Evolutionary conservation across 1,140 invertebrate species (phyloP).

Genomic region (Leucophenga varia): DNA sequence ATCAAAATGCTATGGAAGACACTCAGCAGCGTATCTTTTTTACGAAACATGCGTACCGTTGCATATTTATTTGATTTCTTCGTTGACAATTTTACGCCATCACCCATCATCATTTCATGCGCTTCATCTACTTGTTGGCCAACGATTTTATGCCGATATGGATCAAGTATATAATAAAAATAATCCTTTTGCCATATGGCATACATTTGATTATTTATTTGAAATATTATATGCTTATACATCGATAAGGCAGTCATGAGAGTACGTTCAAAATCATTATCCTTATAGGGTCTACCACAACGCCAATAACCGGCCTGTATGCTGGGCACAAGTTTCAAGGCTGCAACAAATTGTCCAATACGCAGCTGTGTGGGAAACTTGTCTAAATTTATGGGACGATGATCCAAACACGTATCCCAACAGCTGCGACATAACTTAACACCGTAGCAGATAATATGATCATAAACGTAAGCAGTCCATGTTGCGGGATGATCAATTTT

Average conservation of each 20-base stretch:
- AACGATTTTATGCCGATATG: slow-evolving; percentile 36
- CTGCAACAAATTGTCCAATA: slow-evolving; percentile 35
- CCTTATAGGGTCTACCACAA: slow-evolving; percentile 8
- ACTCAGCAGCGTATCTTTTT: slow-evolving; percentile 24
- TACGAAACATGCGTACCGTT: slow-evolving; percentile 45
- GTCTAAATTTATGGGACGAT: slow-evolving; percentile 21
- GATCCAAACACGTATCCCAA: slow-evolving; percentile 25
- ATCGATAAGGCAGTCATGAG: slow-evolving; percentile 14
- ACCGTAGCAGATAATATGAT: slow-evolving; percentile 41
- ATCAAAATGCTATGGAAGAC: slow-evolving; percentile 40
- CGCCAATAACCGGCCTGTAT: slow-evolving; percentile 28
- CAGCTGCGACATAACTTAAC: slow-evolving; percentile 35
- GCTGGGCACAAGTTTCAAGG: slow-evolving; percentile 20
- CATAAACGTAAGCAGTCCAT: slow-evolving; percentile 33
- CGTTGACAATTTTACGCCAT: slow-evolving; percentile 21
- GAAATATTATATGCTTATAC: slow-evolving; percentile 30
- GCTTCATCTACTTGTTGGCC: slow-evolving; percentile 7
- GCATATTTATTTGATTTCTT: no score
- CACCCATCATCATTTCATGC: background rate
- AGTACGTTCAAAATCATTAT: slow-evolving; percentile 24
- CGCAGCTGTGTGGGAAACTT: slow-evolving; percentile 35
- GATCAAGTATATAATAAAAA: slow-evolving; percentile 44
- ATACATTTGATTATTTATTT: slow-evolving; percentile 45
- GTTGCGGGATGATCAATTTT: slow-evolving; percentile 45
- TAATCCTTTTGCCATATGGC: slow-evolving; percentile 39